phyloP scores from a whole-genome alignment of 53 echinoderm and acorn worm species.

The Echinarachnius parma region DNA sequence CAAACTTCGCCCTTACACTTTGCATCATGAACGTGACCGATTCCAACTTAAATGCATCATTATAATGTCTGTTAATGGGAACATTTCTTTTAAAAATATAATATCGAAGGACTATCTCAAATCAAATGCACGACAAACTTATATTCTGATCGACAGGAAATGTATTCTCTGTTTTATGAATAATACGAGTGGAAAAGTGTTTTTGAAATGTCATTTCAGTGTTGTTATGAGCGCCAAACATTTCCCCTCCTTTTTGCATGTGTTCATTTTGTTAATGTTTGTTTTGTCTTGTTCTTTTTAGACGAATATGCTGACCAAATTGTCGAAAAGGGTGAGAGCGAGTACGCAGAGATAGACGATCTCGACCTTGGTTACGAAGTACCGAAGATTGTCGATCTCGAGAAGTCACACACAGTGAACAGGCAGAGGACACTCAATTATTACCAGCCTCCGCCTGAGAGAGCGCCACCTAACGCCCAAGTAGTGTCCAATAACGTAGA shows the following conservation, averaged over 20 bases:
- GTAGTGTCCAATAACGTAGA: no score
- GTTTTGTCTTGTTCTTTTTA: neutral
- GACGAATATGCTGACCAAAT: slow-evolving; percentile 23
- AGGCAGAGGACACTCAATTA: slow-evolving; percentile 8
- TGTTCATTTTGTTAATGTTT: neutral
- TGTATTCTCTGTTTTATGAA: no score
- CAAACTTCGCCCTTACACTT: neutral
- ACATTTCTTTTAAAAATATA: no score
- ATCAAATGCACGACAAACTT: no score
- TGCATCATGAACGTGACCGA: no score
- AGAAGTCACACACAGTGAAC: neutral
- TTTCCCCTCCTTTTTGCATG: neutral
- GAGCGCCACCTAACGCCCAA: slow-evolving; percentile 17
- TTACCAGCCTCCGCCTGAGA: slow-evolving; percentile 12
- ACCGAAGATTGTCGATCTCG: neutral
- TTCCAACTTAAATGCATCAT: no score
- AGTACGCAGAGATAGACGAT: slow-evolving; percentile 22
- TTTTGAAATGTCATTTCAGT: no score
- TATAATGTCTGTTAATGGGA: neutral
- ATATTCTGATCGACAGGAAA: no score
- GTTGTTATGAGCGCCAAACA: no score
- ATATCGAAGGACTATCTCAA: no score
- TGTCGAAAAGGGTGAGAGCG: slow-evolving; percentile 7
- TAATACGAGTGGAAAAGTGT: no score
- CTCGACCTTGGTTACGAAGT: slow-evolving; percentile 5